Percentiles rank a stretch among this genome's conserved stretches.
Evolutionary conservation across 2,113 vertebrate genomes (phyloP).

Genomic region (Nicator chloris): DNA sequence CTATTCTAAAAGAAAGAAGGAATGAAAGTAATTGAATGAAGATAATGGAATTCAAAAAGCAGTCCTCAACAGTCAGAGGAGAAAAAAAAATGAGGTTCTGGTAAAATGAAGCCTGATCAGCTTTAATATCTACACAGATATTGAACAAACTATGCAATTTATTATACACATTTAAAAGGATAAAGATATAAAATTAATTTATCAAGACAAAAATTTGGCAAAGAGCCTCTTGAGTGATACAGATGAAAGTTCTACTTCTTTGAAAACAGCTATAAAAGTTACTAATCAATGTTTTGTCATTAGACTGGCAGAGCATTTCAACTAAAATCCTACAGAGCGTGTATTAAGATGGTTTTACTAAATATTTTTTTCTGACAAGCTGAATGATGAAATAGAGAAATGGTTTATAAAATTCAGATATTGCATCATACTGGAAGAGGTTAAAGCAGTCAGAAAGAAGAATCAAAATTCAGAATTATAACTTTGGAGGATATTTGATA

Average conservation of each 20-base stretch:
- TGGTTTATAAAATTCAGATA: not conserved
- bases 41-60: not conserved
- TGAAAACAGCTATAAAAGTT: not conserved
- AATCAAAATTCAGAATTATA: not conserved
- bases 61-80: not conserved
- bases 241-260: not conserved
- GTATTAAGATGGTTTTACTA: not conserved
- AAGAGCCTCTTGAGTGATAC: not conserved
- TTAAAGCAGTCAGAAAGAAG: not conserved
- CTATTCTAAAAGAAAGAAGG: not conserved
- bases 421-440: not conserved
- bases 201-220: not conserved
- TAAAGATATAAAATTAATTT: not conserved
- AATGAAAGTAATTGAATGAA: not conserved
- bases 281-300: not conserved
- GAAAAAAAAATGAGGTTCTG: fast-evolving
- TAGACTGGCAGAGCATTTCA: not conserved
- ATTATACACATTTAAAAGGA: not conserved
- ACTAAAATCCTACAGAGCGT: not conserved
- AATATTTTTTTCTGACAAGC: not conserved
- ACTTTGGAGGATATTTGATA: not conserved
- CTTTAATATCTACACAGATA: not conserved
- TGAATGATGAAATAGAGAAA: not conserved
- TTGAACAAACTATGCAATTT: not conserved
- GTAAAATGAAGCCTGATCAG: not conserved